These are phyloP conservation scores for Caenorhabditis imperialis DNA, from an alignment of 2,888 invertebrate species.

Conservation along the genomic window DNA sequence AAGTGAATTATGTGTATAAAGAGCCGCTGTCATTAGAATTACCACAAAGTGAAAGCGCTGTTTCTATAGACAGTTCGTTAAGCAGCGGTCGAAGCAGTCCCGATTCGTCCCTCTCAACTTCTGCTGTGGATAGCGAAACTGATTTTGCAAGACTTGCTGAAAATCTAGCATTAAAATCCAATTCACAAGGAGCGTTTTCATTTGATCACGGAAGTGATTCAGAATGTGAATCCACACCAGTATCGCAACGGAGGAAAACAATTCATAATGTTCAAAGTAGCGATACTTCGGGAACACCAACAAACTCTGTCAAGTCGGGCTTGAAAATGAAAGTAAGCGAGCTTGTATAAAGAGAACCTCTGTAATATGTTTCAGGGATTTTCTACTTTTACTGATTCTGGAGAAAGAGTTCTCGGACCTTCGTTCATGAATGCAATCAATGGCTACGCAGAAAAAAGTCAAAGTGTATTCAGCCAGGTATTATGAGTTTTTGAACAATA, in stretches of 20 bases:
- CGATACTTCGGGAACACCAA: slow-evolving; percentile 57
- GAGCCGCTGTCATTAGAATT: slow-evolving; percentile 92
- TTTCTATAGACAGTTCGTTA: slow-evolving; percentile 72
- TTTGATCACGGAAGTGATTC: slow-evolving; percentile 69
- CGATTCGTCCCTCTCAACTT: slow-evolving; percentile 70
- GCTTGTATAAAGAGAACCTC: neutral
- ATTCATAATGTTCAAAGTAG: slow-evolving; percentile 25
- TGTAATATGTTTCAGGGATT: slow-evolving; percentile 58
- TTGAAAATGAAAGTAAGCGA: slow-evolving; percentile 59
- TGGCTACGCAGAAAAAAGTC: slow-evolving; percentile 77
- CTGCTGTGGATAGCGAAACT: slow-evolving; percentile 77
- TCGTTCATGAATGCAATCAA: slow-evolving; percentile 74
- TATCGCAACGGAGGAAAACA: slow-evolving; percentile 58
- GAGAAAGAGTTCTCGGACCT: slow-evolving; percentile 75
- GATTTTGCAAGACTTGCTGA: slow-evolving; percentile 78
- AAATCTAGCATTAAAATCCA: slow-evolving; percentile 77
- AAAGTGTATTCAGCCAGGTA: slow-evolving; percentile 74
- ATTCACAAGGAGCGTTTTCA: slow-evolving; percentile 72
- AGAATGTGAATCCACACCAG: slow-evolving; percentile 67
- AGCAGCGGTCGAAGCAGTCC: slow-evolving; percentile 74
- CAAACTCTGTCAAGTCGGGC: slow-evolving; percentile 47
- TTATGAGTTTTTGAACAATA: neutral
- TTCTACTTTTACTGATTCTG: slow-evolving; percentile 66
- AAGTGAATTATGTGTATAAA: slow-evolving; percentile 84
- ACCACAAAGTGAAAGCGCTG: slow-evolving; percentile 80